phyloP scores from a whole-genome alignment of 1,140 invertebrate genomes.

The Drosophila varians region DNA sequence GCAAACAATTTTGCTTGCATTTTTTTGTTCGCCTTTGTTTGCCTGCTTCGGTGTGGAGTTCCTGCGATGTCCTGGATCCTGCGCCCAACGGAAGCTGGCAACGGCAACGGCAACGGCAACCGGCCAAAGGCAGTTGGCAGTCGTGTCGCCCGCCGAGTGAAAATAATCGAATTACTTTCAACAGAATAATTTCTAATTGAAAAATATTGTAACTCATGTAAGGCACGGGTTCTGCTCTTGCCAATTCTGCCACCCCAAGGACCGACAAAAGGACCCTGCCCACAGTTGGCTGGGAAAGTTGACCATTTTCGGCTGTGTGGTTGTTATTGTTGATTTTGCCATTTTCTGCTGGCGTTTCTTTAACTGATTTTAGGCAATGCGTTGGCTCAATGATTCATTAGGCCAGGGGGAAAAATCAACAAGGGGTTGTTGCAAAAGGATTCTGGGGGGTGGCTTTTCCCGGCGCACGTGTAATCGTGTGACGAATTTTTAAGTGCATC shows the following conservation, averaged over 20 bases:
- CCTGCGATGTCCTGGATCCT: slow-evolving; percentile 14
- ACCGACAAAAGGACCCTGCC: slow-evolving; percentile 13
- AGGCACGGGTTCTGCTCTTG: slow-evolving; percentile 20
- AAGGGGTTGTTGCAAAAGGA: slow-evolving; percentile 32
- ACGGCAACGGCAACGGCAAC: slow-evolving; percentile 55
- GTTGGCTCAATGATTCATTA: slow-evolving; percentile 24
- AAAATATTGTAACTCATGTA: slow-evolving; percentile 83
- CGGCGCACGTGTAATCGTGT: slow-evolving; percentile 57
- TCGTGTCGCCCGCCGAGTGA: slow-evolving; percentile 70
- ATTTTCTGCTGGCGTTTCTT: slow-evolving; percentile 18
- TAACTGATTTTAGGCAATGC: slow-evolving; percentile 35
- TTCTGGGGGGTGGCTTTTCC: slow-evolving; percentile 26
- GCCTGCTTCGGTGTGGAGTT: slow-evolving; percentile 12
- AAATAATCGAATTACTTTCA: slow-evolving; percentile 84
- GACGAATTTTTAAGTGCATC: slow-evolving; percentile 73
- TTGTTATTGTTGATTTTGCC: slow-evolving; percentile 20
- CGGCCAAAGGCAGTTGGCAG: slow-evolving; percentile 43
- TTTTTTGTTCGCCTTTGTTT: slow-evolving; percentile 39
- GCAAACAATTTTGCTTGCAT: slow-evolving; percentile 72
- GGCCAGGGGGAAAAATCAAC: background rate
- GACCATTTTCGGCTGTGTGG: slow-evolving; percentile 20
- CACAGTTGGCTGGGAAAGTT: slow-evolving; percentile 13
- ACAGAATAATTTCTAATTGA: slow-evolving; percentile 84
- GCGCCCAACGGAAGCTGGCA: slow-evolving; percentile 44
- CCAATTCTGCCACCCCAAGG: slow-evolving; percentile 15